Evolutionary conservation across 1,140 invertebrate species (phyloP), one percentile per base, ranked within the genome.

Genomic region (Halesus radiatus): DNA sequence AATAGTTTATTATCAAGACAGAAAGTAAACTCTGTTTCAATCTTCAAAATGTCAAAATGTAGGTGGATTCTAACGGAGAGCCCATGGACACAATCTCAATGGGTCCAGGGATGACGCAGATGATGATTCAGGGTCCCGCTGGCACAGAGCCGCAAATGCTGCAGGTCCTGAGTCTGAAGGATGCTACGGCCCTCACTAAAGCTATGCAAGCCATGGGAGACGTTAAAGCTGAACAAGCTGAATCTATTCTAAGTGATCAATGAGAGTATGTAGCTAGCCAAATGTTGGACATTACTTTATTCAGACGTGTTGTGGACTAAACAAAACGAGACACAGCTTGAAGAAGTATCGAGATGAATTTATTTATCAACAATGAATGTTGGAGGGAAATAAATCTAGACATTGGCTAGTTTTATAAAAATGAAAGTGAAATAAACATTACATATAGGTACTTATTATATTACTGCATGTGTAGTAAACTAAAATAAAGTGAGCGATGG

Each of bases 101-200:
- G 87, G 92, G 92, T 83, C 94, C 91, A 76, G 93, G 90, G 79
- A 94, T 94, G 86, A 94, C 95, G 84, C 94, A 94, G 81, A 94
- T 95, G 90, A 94, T 95, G 88, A 94, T 95, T 86, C 91, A 95
- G 90, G 90, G 93, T 83, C 89, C 93, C 4, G 90, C 91, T 7
- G 93, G 92, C 52, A 90, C 91, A 50, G 93, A 94, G 84, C 92
- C 94, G 56, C 94, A 95, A 87, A 94, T 95, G 79, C 89, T 96
- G 80, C 95, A 96, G 87, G 94, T 96, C 79, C 92, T 96, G 83
- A 95, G 94, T 70, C 89, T 95, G 52, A 96, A 96, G 87, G 94
- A 96, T 87, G 94, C 94, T 78, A 94, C 94, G 70, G 92, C 93
- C 56, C 90, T 96, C 56, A 94, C 93, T 80, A 95, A 95, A 87